These are phyloP conservation scores for Rutilus rutilus DNA, from an alignment of 2,113 vertebrate genomes.

Conservation along the genomic window DNA sequence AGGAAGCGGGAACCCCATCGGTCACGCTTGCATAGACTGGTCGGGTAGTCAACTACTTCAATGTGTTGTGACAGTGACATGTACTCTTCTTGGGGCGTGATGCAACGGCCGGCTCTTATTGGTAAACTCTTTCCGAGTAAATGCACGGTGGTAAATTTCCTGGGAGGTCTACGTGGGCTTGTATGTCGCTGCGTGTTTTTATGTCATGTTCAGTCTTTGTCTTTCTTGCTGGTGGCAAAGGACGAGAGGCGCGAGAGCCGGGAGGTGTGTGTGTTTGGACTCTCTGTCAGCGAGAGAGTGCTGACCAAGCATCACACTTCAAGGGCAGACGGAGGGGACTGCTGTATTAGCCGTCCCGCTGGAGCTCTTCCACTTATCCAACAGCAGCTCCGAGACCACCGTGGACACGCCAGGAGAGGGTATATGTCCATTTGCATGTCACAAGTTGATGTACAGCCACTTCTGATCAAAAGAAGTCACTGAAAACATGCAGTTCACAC, in stretches of 20 bases:
- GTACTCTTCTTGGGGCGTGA: not conserved
- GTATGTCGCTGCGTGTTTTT: slow-evolving; percentile 18
- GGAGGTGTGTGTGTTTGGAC: slow-evolving; percentile 15
- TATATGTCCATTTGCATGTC: not conserved
- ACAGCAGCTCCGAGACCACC: slow-evolving; percentile 41
- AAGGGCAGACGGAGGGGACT: slow-evolving; percentile 43
- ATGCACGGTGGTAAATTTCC: not conserved
- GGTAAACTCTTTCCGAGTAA: not conserved
- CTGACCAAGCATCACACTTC: slow-evolving; percentile 45
- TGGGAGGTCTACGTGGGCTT: not conserved
- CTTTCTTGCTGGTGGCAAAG: slow-evolving; percentile 13
- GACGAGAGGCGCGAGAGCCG: not conserved
- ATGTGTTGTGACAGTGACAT: slow-evolving; percentile 9
- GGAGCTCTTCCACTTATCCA: slow-evolving; percentile 38
- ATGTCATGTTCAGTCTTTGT: slow-evolving; percentile 22
- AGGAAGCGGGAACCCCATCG: not conserved
- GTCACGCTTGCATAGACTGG: not conserved
- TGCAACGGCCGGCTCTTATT: not conserved
- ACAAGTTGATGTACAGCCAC: slow-evolving; percentile 11
- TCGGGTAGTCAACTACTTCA: not conserved
- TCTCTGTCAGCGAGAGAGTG: slow-evolving; percentile 42
- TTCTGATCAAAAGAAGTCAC: slow-evolving; percentile 11
- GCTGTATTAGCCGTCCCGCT: slow-evolving; percentile 21
- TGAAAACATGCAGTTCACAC: slow-evolving; percentile 19
- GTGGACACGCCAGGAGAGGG: not conserved